These are phyloP conservation scores for Ephestia elutella DNA, from an alignment of 1,140 invertebrate species.

Conservation along the genomic window DNA sequence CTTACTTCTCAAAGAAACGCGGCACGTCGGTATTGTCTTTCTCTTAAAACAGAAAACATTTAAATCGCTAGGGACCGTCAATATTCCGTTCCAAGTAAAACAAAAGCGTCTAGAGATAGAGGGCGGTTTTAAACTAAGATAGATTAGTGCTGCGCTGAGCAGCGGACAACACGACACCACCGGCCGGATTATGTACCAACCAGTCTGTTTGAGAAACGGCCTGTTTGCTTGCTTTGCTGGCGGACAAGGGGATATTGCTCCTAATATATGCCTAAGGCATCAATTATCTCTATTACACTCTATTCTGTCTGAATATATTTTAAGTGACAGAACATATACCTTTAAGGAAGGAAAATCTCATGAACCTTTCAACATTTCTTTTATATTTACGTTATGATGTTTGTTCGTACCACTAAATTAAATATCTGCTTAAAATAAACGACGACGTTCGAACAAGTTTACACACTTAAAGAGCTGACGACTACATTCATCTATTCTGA, in stretches of 20 bases:
- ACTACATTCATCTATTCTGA: constrained; percentile 14
- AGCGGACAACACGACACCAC: constrained; percentile 30
- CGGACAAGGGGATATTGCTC: constrained; percentile 6
- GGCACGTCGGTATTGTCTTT: constrained; percentile 65
- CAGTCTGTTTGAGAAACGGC: constrained; percentile 20
- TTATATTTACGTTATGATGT: background rate
- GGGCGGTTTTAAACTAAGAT: constrained; percentile 52
- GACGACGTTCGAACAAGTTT: background rate
- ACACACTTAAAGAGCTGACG: constrained; percentile 10
- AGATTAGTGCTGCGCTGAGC: constrained; percentile 36
- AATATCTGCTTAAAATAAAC: background rate
- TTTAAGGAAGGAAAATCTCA: background rate
- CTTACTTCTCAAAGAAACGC: constrained; percentile 66
- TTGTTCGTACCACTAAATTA: background rate
- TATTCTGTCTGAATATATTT: too few relatives aligned
- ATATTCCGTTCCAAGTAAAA: constrained; percentile 62
- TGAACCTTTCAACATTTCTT: background rate
- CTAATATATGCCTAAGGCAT: background rate
- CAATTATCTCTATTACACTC: background rate
- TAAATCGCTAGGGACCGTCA: constrained; percentile 62
- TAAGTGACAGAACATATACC: too few relatives aligned
- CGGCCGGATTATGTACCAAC: constrained; percentile 21
- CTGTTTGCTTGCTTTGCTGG: constrained; percentile 22
- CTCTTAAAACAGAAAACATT: constrained; percentile 68
- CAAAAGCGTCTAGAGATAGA: constrained; percentile 39